Base-by-base conservation (phyloP, 1,140 invertebrate genomes). In the Ceratosolen solmsi region DNA sequence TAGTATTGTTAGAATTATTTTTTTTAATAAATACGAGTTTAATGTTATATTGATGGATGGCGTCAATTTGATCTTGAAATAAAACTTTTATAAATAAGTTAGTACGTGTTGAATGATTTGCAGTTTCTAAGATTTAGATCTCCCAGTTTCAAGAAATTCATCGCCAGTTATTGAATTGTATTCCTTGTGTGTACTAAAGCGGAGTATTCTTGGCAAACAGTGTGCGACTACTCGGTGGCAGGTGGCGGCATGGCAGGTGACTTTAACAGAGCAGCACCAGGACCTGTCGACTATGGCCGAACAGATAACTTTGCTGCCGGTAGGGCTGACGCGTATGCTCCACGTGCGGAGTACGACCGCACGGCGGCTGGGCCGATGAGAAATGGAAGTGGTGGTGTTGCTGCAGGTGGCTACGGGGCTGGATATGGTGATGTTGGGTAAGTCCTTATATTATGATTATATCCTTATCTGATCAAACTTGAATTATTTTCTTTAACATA, bases 381-480 rank as follows among this genome's bases (percentile, higher is more conserved):
- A 82, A 92, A 92, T 33, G 91, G 91, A n/a, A 90, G 89, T 74
- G 88, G 88, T 11, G 87, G 89, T 0, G 90, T 90, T 27, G 89
- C 90, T 60, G 86, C 88, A 17, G 89, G 90, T 41, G 90, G 89
- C 9, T 92, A 92, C 79, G 89, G 89, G 20, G 87, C 88, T 83
- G 90, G 90, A 65, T 92, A 91, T 80, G 86, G 87, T 41, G 91
- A 91, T 83, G 88, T 90, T 80, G 90, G 90, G 87, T 92, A 90
- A 86, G 88, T 86, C 33, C 25, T 1, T 0, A n/a, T n/a, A n/a
- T n/a, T n/a, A n/a, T n/a, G n/a, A n/a, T n/a, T n/a, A n/a, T n/a
- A n/a, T n/a, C n/a, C n/a, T n/a, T n/a, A n/a, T n/a, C n/a, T n/a
- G n/a, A n/a, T n/a, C n/a, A n/a, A n/a, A n/a, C n/a, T n/a, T n/a